Percentiles rank a stretch among this genome's conserved stretches.
Conservation (phyloP, 2,888 invertebrate species). For the Physocephala rufipes region DNA sequence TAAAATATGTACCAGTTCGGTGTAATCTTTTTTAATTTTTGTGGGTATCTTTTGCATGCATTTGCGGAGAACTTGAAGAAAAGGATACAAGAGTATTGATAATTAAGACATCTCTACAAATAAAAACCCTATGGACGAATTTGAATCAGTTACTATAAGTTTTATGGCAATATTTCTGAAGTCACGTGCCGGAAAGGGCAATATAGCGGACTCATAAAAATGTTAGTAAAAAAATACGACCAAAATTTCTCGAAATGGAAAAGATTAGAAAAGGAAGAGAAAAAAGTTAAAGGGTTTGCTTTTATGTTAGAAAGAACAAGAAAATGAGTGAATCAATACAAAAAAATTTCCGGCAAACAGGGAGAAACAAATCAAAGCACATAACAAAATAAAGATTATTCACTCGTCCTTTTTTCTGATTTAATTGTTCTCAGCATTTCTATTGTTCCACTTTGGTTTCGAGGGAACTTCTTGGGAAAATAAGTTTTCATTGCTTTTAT, state of each 20-base stretch:
- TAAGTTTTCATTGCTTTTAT: conserved; percentile 19
- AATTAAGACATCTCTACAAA: not conserved
- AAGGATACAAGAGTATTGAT: not conserved
- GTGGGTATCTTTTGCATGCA: too few relatives aligned
- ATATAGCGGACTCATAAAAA: conserved; percentile 29
- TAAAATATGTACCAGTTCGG: not conserved
- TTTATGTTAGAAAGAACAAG: not conserved
- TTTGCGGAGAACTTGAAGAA: too few relatives aligned
- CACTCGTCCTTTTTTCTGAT: conserved; percentile 14
- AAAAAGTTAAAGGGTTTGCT: not conserved
- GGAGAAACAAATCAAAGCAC: not conserved
- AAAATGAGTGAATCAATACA: not conserved
- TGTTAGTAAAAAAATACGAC: conserved; percentile 18
- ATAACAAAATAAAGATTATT: not conserved
- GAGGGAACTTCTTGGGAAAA: not conserved
- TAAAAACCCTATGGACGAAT: conserved; percentile 1
- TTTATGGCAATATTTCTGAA: conserved; percentile 29
- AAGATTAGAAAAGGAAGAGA: not conserved
- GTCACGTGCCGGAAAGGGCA: conserved; percentile 27
- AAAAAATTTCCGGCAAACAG: not conserved
- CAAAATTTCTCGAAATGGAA: conserved; percentile 6
- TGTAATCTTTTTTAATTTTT: conserved; percentile 22
- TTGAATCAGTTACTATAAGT: conserved; percentile 5
- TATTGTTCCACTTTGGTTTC: not conserved
- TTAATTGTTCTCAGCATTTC: conserved; percentile 19